A percentile compares a stretch with the other conserved stretches of the same genome.
These are phyloP conservation scores for Drosophila parthenogenetica DNA, from an alignment of 2,888 invertebrate genomes.

Conservation along the genomic window DNA sequence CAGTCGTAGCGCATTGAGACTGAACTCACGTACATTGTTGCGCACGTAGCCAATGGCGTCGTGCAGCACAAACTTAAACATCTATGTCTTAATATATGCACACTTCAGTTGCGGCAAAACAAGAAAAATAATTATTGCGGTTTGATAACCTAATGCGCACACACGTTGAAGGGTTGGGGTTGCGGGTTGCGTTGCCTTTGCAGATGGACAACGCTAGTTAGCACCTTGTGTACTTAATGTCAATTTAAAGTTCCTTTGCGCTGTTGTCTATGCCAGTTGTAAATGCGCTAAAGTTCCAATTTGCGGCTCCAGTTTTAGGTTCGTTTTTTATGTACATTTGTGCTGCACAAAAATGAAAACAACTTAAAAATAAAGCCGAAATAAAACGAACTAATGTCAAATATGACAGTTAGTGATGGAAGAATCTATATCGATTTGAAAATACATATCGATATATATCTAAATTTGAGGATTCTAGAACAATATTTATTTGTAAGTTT, in stretches of 20 bases:
- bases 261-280: background rate
- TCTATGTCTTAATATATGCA: constrained; percentile 26
- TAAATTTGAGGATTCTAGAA: too few species aligned
- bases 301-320: constrained; percentile 3
- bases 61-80: constrained; percentile 66
- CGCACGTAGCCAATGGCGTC: constrained; percentile 74
- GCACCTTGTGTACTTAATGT: constrained; percentile 4
- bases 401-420: constrained; percentile 51
- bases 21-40: constrained; percentile 68
- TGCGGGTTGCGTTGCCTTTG: background rate
- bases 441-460: background rate
- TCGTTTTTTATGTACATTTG: constrained; percentile 49
- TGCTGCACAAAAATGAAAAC: constrained; percentile 51
- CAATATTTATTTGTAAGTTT: too few species aligned
- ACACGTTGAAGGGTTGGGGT: constrained; percentile 23
- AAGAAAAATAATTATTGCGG: constrained; percentile 23
- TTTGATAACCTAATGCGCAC: constrained; percentile 38
- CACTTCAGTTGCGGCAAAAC: background rate
- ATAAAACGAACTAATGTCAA: constrained; percentile 61
- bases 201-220: too few species aligned
- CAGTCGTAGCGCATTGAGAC: constrained; percentile 70
- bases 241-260: constrained; percentile 14
- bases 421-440: background rate
- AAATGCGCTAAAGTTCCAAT: constrained; percentile 10
- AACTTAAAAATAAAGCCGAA: constrained; percentile 64